Evolutionary conservation across 2,113 vertebrate genomes (phyloP), one percentile per base, ranked within the genome.

Genomic region (Bubo blakistoni): DNA sequence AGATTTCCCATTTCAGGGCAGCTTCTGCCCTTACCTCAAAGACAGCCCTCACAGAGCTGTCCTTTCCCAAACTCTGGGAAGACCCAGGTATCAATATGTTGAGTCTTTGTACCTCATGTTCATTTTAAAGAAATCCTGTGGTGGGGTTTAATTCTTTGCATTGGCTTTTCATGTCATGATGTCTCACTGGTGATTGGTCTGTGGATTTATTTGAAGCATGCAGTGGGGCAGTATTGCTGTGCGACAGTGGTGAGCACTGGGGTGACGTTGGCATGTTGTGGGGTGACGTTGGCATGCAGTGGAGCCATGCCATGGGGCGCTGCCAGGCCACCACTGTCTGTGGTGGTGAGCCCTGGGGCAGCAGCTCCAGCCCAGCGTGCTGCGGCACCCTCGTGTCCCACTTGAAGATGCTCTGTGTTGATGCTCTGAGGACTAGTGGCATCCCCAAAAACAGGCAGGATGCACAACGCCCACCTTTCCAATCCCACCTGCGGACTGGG

Each of bases 261-360:
- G 21, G 16, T 4, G 24, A 3, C 4, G 3, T 0, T 34, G 55
- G 51, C 18, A 5, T 47, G 14, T 14, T 5, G 0, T 2, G 47
- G 52, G n/a, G 29, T 1, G 27, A 1, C 7, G 1, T 0, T 11
- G 46, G 2, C 15, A 0, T 10, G 22, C 8, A 2, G 3, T 4
- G 32, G 55, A 38, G 47, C 1, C 12, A 4, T 27, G 62, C 27
- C 3, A 3, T 30, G 36, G 26, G 73, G 27, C 0, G 2, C 29
- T 10, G 46, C 1, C 2, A 4, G 26, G 46, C 0, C 2, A 0
- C n/a, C 6, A 52, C 94, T 93, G 74, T 93, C 86, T 55, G 8
- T 63, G 91, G 93, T 91, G 72, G 89, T 96, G 89, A 67, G 62
- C 72, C 29, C 36, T 9, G 0, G 59, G 24, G 21, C 10, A 6